A percentile compares a stretch with the other conserved stretches of the same genome.
Conservation (phyloP, 2,888 invertebrate genomes). For the Nudaria mundana region DNA sequence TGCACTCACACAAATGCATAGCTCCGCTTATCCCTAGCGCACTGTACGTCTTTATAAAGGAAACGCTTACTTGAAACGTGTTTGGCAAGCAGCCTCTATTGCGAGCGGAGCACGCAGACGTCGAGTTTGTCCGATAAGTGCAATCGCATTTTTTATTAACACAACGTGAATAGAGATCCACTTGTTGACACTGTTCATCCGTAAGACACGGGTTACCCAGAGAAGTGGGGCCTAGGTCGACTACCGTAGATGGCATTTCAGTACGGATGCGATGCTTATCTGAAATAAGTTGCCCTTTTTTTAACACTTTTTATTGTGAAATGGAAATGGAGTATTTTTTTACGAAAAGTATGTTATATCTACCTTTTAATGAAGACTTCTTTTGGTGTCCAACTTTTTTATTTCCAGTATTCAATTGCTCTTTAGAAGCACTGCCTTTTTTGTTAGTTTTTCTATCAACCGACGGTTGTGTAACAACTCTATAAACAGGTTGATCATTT, state of each 20-base stretch:
- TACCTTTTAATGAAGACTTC: constrained; percentile 74
- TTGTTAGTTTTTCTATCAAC: constrained; percentile 67
- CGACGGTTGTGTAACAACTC: constrained; percentile 72
- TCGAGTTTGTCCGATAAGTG: constrained; percentile 79
- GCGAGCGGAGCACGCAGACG: constrained; percentile 85
- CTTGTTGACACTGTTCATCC: constrained; percentile 89
- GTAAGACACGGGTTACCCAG: constrained; percentile 88
- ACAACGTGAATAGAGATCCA: constrained; percentile 90
- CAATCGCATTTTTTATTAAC: constrained; percentile 90
- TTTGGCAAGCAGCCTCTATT: constrained; percentile 90
- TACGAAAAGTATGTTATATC: constrained; percentile 1
- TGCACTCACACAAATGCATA: too few relatives aligned
- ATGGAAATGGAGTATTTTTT: background rate
- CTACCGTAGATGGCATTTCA: constrained; percentile 47
- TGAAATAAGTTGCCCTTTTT: constrained; percentile 33
- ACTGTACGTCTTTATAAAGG: too few relatives aligned
- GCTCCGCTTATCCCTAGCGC: too few relatives aligned
- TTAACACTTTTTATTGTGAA: background rate
- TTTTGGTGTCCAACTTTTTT: constrained; percentile 72
- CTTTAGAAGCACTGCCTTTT: constrained; percentile 55
- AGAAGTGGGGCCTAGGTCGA: constrained; percentile 82
- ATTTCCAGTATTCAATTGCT: constrained; percentile 41
- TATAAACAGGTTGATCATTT: constrained; percentile 73
- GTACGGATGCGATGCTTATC: constrained; percentile 68
- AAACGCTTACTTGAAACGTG: constrained; percentile 87